Evolutionary conservation across 2,797 vertebrate genomes (phyloP).

Genomic region (Mormyrops boulengeri): DNA sequence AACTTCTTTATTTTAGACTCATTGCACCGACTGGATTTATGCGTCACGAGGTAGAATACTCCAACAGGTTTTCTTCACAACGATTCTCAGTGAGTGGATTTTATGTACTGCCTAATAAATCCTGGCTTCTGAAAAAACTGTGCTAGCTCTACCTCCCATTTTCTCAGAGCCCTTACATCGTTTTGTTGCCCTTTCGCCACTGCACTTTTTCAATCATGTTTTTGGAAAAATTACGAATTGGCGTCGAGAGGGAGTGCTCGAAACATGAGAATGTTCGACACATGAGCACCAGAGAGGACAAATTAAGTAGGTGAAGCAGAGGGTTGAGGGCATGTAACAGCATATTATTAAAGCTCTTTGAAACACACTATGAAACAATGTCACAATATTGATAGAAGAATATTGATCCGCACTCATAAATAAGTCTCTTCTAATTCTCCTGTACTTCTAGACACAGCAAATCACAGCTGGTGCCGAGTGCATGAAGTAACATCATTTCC

Average conservation of each 20-base stretch:
- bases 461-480: neutral
- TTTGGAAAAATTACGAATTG: neutral
- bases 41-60: neutral
- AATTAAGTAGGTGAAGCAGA: neutral
- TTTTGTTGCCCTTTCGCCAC: neutral
- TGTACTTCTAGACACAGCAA: neutral
- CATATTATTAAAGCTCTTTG: neutral
- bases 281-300: slow-evolving; percentile 58
- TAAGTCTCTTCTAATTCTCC: neutral
- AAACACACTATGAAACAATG: neutral
- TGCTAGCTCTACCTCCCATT: slow-evolving; percentile 13
- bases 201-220: neutral
- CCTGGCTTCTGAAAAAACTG: slow-evolving; percentile 16
- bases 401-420: neutral
- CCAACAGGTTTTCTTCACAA: slow-evolving; percentile 13
- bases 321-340: neutral
- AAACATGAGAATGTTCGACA: neutral
- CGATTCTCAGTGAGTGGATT: slow-evolving; percentile 25
- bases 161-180: slow-evolving; percentile 16
- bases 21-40: slow-evolving; percentile 21
- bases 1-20: slow-evolving; percentile 13
- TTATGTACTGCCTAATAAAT: slow-evolving; percentile 27
- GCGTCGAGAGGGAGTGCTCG: neutral
- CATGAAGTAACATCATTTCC: neutral
- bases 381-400: neutral